Evolutionary conservation across 2,797 vertebrate genomes (phyloP), one percentile per base, ranked within the genome.

Genomic region (Rhynchonycteris naso): DNA sequence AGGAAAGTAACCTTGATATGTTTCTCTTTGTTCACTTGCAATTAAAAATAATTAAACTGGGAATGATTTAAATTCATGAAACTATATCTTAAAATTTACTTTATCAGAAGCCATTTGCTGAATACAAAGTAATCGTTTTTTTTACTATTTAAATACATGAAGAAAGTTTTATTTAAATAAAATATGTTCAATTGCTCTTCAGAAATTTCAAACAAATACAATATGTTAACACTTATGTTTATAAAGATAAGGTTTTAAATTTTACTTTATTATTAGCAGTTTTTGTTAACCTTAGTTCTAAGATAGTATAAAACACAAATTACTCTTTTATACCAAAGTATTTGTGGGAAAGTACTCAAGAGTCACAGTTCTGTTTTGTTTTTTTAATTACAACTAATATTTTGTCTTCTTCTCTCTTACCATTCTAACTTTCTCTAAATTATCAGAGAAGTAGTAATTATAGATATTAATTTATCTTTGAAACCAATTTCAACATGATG

Each of bases 41-140:
- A 91, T 96, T 97, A 83, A 95, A 95, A 93, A 79, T 66, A 82
- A 71, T 81, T 8, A 86, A 58, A 89, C 69, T 74, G 79, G 84
- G 50, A 66, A 61, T 72, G 95, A 74, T 94, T 98, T 76, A 95
- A 93, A 95, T 96, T 96, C 72, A 87, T 47, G 54, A 68, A 83
- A 83, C 6, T 5, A 74, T 26, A 94, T 95, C 91, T 96, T n/a
- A 35, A 88, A 93, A 22, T 88, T 93, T 54, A 68, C 38, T 95
- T 30, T 71, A 4, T 22, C 63, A 69, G 59, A 95, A 11, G 13
- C 28, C 69, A 86, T 81, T 75, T 86, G 72, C 84, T 74, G 52
- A 95, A 95, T 95, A 33, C 28, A 88, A 97, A 88, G 2, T 65
- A 61, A 74, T 90, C 47, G n/a, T 79, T 18, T 58, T 76, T 81